Conservation (phyloP, 2,113 vertebrate genomes). For the Pterophyllum scalare region DNA sequence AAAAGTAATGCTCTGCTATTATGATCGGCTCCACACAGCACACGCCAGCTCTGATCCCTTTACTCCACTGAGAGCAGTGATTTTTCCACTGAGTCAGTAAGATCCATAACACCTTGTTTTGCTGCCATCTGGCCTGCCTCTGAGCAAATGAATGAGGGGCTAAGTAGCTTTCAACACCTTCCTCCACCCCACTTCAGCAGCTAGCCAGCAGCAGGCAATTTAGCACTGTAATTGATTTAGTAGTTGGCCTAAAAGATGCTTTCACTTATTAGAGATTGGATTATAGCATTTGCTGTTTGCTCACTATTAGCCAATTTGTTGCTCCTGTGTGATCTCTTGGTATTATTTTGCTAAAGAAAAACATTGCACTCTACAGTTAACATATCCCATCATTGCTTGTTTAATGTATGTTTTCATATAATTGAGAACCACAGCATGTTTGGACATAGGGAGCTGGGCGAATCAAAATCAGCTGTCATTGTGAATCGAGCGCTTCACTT, state of each 20-base stretch:
- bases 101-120: conserved; percentile 67
- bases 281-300: conserved; percentile 34
- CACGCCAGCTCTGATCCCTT: background rate
- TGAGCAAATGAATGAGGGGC: conserved; percentile 56
- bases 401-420: background rate
- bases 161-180: conserved; percentile 67
- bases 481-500: background rate
- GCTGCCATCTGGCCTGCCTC: conserved; percentile 64
- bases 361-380: background rate
- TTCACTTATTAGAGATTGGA: conserved; percentile 47
- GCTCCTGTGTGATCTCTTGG: conserved; percentile 1
- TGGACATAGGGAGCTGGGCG: background rate
- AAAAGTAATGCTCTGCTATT: background rate
- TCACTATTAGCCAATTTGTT: conserved; percentile 22
- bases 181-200: conserved; percentile 35
- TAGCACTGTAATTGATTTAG: conserved; percentile 61
- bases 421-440: background rate
- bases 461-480: background rate
- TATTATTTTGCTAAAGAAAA: background rate
- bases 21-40: background rate
- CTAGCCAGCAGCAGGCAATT: conserved; percentile 59
- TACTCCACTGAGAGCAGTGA: conserved; percentile 17
- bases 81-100: conserved; percentile 56
- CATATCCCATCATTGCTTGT: background rate
- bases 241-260: conserved; percentile 38